Percentiles rank a stretch among this genome's conserved stretches.
Evolutionary conservation across 2,113 vertebrate species (phyloP).

Genomic region (Proterorhinus semilunaris): DNA sequence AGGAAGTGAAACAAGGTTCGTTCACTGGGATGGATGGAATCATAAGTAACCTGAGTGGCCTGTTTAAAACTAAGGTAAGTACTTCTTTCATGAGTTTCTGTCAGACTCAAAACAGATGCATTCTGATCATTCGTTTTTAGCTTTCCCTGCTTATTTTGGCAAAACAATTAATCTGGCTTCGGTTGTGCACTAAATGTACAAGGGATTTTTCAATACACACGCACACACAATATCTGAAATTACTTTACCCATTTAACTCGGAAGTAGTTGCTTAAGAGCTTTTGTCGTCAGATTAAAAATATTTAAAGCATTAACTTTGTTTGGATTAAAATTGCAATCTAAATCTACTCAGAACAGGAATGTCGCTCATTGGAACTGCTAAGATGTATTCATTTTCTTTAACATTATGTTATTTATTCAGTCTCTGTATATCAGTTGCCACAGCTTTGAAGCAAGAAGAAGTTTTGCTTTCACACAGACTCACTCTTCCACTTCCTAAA

Average conservation of each 20-base stretch:
- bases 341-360: too few species aligned
- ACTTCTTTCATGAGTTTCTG: background rate
- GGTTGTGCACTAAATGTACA: too few species aligned
- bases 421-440: background rate
- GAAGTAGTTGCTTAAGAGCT: too few species aligned
- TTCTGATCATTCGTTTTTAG: too few species aligned
- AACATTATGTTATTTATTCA: background rate
- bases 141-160: too few species aligned
- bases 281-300: background rate
- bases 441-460: background rate
- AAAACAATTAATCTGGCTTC: too few species aligned
- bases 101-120: too few species aligned
- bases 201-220: too few species aligned
- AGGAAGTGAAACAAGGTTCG: constrained; percentile 73
- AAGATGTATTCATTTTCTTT: too few species aligned
- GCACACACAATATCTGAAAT: too few species aligned
- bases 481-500: background rate
- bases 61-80: constrained; percentile 82
- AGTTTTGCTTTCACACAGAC: background rate
- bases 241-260: too few species aligned
- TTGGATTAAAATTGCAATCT: too few species aligned
- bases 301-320: background rate
- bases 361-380: background rate
- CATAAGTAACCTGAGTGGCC: constrained; percentile 80
- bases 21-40: constrained; percentile 79